Evolutionary conservation across 2,113 vertebrate species (phyloP).

Genomic region (Cyprinodon tularosa): DNA sequence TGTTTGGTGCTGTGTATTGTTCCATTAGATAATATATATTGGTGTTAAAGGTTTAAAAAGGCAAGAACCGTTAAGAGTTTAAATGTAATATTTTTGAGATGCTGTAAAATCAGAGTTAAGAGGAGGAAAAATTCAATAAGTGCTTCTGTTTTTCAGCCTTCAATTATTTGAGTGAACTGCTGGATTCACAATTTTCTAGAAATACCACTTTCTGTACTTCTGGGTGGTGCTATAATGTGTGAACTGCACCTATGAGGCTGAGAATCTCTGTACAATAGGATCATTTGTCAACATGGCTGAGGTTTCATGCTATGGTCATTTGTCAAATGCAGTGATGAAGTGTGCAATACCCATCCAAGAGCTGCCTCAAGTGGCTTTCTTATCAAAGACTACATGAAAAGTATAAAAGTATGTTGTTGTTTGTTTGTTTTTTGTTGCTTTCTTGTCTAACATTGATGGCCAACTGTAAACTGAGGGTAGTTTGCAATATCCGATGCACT

Average conservation of each 20-base stretch:
- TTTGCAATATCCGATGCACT: constrained; percentile 23
- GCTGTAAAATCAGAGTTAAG: not conserved
- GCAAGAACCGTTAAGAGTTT: not conserved
- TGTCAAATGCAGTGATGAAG: constrained; percentile 38
- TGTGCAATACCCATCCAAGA: constrained; percentile 17
- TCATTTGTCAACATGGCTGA: constrained; percentile 56
- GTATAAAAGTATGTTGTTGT: not conserved
- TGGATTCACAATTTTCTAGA: constrained; percentile 53
- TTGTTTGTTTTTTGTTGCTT: not conserved
- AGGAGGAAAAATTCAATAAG: constrained; percentile 19
- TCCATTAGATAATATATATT: not conserved
- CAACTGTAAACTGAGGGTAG: not conserved
- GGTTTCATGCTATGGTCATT: constrained; percentile 30
- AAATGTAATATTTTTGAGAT: not conserved
- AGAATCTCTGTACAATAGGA: constrained; percentile 24
- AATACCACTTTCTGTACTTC: constrained; percentile 45
- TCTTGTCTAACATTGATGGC: not conserved
- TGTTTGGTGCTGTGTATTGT: not conserved
- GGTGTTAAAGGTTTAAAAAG: not conserved
- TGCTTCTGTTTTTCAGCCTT: constrained; percentile 34
- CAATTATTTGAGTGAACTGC: constrained; percentile 60
- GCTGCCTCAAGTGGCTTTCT: constrained; percentile 19
- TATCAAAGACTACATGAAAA: constrained; percentile 13
- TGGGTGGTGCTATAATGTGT: constrained; percentile 39
- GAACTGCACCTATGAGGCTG: constrained; percentile 51